Percentiles rank a stretch among this genome's conserved stretches.
Evolutionary conservation across 2,888 invertebrate genomes (phyloP).

Genomic region (Drosophila incognita): DNA sequence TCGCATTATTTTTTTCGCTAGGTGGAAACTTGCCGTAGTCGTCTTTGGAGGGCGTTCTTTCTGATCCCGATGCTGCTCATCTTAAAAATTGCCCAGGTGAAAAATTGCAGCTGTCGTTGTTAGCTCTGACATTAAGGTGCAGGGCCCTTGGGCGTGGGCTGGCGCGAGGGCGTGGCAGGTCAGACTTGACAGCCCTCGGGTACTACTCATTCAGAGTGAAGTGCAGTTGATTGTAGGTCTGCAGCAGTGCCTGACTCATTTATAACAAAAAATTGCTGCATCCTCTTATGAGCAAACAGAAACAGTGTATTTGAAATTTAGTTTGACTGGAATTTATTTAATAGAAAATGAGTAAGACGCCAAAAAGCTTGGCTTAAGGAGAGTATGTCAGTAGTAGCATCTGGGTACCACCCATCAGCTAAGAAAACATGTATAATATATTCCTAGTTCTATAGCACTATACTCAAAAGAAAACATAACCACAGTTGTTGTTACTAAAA

Average conservation of each 20-base stretch:
- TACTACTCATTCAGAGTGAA: constrained; percentile 45
- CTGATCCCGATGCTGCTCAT: constrained; percentile 64
- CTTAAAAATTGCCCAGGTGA: constrained; percentile 84
- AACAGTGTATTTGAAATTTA: neutral
- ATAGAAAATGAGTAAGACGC: neutral
- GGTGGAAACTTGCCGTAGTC: constrained; percentile 56
- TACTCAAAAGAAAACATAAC: neutral
- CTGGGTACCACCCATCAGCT: too few relatives aligned
- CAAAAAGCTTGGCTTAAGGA: neutral
- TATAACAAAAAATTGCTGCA: constrained; percentile 1
- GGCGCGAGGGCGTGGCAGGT: constrained; percentile 40
- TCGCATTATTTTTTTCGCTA: constrained; percentile 36
- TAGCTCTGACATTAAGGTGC: constrained; percentile 41
- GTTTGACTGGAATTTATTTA: neutral
- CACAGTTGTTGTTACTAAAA: neutral
- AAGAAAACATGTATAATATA: neutral
- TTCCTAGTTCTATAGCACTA: neutral
- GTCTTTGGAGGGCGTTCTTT: constrained; percentile 36
- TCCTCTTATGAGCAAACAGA: neutral
- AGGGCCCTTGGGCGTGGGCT: constrained; percentile 23
- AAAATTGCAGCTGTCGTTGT: constrained; percentile 83
- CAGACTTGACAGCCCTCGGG: constrained; percentile 35
- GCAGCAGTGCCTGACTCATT: constrained; percentile 29
- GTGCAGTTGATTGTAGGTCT: constrained; percentile 71
- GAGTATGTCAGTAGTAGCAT: neutral